Evolutionary conservation across 2,113 vertebrate genomes (phyloP).

Genomic region (Lepus europaeus): DNA sequence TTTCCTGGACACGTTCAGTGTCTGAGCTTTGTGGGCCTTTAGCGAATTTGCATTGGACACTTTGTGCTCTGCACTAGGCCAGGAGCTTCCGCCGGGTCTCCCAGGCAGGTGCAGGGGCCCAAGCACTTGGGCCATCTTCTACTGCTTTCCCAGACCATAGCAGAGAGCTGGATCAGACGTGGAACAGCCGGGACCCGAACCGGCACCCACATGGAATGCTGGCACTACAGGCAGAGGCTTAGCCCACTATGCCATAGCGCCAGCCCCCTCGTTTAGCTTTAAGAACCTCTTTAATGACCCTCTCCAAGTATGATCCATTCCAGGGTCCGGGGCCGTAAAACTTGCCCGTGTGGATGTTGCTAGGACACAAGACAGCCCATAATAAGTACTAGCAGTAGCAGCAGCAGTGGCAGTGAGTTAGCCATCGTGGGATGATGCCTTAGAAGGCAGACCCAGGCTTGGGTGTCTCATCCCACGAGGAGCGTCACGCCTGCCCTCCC

Average conservation of each 20-base stretch:
- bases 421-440: rapidly evolving
- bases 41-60: rapidly evolving
- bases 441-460: background rate
- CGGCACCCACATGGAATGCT: too few species aligned
- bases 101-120: too few species aligned
- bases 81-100: too few species aligned
- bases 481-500: rapidly evolving
- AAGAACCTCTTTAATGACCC: background rate
- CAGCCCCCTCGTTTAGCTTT: background rate
- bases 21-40: background rate
- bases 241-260: too few species aligned
- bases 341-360: rapidly evolving
- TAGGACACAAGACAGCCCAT: rapidly evolving
- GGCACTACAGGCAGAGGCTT: too few species aligned
- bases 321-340: background rate
- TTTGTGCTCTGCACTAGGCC: rapidly evolving
- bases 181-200: too few species aligned
- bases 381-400: rapidly evolving
- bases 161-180: too few species aligned
- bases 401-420: background rate
- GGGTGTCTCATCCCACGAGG: background rate
- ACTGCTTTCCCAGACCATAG: too few species aligned
- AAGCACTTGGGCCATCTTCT: too few species aligned
- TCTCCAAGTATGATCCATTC: background rate
- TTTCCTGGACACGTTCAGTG: rapidly evolving